These are phyloP conservation scores for Heliconius sara DNA, from an alignment of 2,888 invertebrate species.

Conservation along the genomic window DNA sequence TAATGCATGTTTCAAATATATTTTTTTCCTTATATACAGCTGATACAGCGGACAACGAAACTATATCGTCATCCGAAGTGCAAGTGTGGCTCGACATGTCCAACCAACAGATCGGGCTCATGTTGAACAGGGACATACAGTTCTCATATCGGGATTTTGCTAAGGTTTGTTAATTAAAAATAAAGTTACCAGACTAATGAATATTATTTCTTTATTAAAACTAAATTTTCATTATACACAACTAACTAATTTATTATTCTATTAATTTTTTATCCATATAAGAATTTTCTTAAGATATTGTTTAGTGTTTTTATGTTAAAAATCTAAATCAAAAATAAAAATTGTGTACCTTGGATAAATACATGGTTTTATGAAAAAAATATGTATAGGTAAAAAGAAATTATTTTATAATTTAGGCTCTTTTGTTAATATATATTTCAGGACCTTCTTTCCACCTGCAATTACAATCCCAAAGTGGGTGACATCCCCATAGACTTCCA, in stretches of 20 bases:
- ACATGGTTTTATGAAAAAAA: too few relatives aligned
- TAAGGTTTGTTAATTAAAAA: conserved; percentile 64
- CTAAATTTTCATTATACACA: too few relatives aligned
- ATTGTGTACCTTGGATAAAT: too few relatives aligned
- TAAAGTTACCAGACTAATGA: too few relatives aligned
- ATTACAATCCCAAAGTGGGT: conserved; percentile 92
- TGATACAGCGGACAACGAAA: conserved; percentile 93
- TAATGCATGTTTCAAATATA: neutral
- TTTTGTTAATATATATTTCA: conserved; percentile 54
- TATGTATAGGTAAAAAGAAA: too few relatives aligned
- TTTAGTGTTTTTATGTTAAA: too few relatives aligned
- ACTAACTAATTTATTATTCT: too few relatives aligned
- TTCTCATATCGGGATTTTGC: conserved; percentile 94
- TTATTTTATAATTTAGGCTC: too few relatives aligned
- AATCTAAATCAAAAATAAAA: too few relatives aligned
- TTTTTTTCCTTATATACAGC: conserved; percentile 63
- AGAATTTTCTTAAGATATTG: too few relatives aligned
- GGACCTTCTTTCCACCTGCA: conserved; percentile 88
- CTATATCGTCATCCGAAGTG: conserved; percentile 93
- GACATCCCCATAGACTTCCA: conserved; percentile 95
- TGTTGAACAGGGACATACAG: conserved; percentile 93
- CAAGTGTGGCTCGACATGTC: conserved; percentile 97
- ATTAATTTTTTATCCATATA: too few relatives aligned
- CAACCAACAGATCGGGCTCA: conserved; percentile 96
- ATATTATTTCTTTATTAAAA: too few relatives aligned